These are phyloP conservation scores for Galaxias olidus DNA, from an alignment of 2,797 vertebrate species.

Conservation along the genomic window DNA sequence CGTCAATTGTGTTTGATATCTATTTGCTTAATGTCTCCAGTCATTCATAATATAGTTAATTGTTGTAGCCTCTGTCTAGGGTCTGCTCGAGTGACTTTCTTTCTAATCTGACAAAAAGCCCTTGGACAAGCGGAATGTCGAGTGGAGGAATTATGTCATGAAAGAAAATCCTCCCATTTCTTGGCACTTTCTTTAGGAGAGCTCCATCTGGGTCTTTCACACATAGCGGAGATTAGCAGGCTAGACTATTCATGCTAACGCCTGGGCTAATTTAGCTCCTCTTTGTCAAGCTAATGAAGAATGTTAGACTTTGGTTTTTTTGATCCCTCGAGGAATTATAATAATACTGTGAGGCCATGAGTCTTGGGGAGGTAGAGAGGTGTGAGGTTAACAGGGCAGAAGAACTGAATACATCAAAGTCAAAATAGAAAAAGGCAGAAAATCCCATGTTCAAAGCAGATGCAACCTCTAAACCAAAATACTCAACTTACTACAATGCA, in stretches of 20 bases:
- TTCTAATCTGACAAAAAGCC: slow-evolving; percentile 53
- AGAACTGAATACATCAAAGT: not conserved
- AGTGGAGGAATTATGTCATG: slow-evolving; percentile 47
- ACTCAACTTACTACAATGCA: not conserved
- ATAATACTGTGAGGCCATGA: not conserved
- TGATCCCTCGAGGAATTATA: not conserved
- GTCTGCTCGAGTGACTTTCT: slow-evolving; percentile 56
- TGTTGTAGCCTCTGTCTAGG: slow-evolving; percentile 47
- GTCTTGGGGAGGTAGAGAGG: not conserved
- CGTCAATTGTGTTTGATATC: too few species aligned
- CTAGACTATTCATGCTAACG: slow-evolving; percentile 6
- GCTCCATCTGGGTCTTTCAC: not conserved
- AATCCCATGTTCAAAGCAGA: slow-evolving; percentile 1
- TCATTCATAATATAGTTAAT: slow-evolving; percentile 2
- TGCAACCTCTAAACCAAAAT: not conserved
- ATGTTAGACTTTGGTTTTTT: slow-evolving; percentile 1
- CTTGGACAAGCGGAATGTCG: slow-evolving; percentile 48
- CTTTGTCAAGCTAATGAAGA: slow-evolving; percentile 2
- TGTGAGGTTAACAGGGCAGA: not conserved
- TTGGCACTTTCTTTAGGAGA: slow-evolving; percentile 21
- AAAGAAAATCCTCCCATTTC: slow-evolving; percentile 37
- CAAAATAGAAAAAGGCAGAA: not conserved
- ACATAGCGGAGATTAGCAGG: not conserved
- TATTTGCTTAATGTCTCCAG: too few species aligned
- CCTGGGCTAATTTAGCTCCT: slow-evolving; percentile 4